phyloP scores from a whole-genome alignment of 2,797 vertebrate species.

The Menidia menidia region DNA sequence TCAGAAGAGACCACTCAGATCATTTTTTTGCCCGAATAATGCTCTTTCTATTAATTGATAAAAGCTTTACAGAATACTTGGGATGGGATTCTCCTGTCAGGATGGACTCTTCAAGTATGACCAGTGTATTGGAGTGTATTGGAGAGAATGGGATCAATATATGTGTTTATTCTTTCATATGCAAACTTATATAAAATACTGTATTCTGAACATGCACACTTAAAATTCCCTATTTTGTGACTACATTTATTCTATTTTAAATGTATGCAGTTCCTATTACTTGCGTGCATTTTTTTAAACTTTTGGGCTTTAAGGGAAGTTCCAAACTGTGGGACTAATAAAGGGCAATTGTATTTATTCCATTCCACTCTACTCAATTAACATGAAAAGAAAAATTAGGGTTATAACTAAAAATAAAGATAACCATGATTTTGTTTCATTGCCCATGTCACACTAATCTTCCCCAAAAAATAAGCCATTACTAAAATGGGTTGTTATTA shows the following conservation, averaged over 20 bases:
- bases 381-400: constrained; percentile 23
- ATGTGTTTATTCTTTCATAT: constrained; percentile 17
- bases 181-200: too few relatives aligned
- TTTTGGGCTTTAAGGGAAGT: constrained; percentile 36
- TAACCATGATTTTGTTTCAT: constrained; percentile 16
- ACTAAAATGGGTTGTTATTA: constrained; percentile 43
- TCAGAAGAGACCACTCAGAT: constrained; percentile 39
- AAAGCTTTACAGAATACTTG: constrained; percentile 35
- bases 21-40: constrained; percentile 48
- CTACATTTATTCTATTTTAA: too few relatives aligned
- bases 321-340: too few relatives aligned
- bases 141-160: constrained; percentile 16
- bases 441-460: constrained; percentile 13
- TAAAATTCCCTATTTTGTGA: too few relatives aligned
- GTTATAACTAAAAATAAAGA: constrained; percentile 27
- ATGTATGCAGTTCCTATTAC: too few relatives aligned
- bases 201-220: too few relatives aligned
- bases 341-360: too few relatives aligned
- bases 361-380: too few relatives aligned
- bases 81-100: constrained; percentile 34
- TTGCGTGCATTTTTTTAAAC: too few relatives aligned
- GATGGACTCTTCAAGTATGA: neutral
- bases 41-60: constrained; percentile 60
- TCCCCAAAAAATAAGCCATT: constrained; percentile 29
- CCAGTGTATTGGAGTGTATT: constrained; percentile 30